phyloP scores from a whole-genome alignment of 2,113 vertebrate species.

The Periophthalmus modestus region DNA sequence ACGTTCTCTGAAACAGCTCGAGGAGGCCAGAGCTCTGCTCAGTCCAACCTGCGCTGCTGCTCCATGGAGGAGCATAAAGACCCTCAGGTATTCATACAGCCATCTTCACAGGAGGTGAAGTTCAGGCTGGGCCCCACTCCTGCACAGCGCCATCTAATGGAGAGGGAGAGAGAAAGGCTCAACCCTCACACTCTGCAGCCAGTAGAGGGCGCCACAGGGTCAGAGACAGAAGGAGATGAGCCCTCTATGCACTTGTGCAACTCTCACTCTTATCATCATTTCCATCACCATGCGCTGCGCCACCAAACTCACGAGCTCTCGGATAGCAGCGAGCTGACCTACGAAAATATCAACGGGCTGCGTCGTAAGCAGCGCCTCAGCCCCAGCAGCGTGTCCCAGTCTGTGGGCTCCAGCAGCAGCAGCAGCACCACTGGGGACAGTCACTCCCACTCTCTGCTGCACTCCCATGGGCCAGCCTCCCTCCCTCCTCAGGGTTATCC shows the following conservation, averaged over 20 bases:
- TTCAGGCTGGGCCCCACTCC: slow-evolving; percentile 90
- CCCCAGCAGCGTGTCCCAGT: slow-evolving; percentile 80
- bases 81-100: slow-evolving; percentile 91
- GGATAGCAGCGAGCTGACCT: slow-evolving; percentile 86
- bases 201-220: slow-evolving; percentile 73
- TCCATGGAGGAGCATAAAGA: slow-evolving; percentile 84
- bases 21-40: slow-evolving; percentile 64
- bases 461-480: slow-evolving; percentile 64
- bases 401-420: slow-evolving; percentile 81
- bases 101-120: slow-evolving; percentile 88
- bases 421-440: slow-evolving; percentile 80
- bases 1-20: slow-evolving; percentile 79
- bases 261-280: slow-evolving; percentile 78
- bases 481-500: slow-evolving; percentile 73
- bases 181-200: slow-evolving; percentile 70
- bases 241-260: slow-evolving; percentile 76
- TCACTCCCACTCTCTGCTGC: slow-evolving; percentile 73
- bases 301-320: slow-evolving; percentile 83
- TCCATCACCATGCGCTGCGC: slow-evolving; percentile 76
- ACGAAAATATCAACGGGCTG: slow-evolving; percentile 89
- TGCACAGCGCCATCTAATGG: slow-evolving; percentile 81
- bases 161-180: slow-evolving; percentile 75
- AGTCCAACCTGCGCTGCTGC: slow-evolving; percentile 79
- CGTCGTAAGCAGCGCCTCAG: slow-evolving; percentile 79
- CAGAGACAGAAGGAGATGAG: slow-evolving; percentile 81